Percentiles rank a stretch among this genome's conserved stretches.
phyloP scores from a whole-genome alignment of 2,797 vertebrate species.

The Sebastes iracundus region DNA sequence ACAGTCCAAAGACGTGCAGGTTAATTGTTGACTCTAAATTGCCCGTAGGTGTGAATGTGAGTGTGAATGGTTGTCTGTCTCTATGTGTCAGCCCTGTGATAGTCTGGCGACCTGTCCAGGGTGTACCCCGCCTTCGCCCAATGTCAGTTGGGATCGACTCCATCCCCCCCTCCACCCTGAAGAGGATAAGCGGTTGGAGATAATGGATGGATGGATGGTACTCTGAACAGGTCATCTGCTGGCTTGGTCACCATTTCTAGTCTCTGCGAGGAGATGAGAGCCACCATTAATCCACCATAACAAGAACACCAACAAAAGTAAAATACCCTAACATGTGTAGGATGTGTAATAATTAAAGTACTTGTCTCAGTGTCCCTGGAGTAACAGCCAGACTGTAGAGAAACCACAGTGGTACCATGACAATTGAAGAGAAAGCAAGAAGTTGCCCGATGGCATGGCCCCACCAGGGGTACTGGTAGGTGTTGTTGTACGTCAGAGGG shows the following conservation, averaged over 20 bases:
- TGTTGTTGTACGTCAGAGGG: slow-evolving; percentile 67
- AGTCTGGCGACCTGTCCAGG: no score
- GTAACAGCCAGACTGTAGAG: slow-evolving; percentile 53
- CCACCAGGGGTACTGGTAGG: slow-evolving; percentile 78
- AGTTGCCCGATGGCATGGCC: slow-evolving; percentile 66
- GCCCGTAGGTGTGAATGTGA: no score
- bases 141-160: no score
- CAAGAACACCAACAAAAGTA: neutral
- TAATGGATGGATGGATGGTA: no score
- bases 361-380: slow-evolving; percentile 57
- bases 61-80: no score
- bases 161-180: no score
- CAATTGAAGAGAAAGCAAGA: slow-evolving; percentile 69
- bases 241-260: neutral
- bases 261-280: neutral
- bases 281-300: neutral
- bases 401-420: slow-evolving; percentile 68
- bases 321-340: neutral
- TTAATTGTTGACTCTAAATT: no score
- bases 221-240: neutral
- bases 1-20: no score
- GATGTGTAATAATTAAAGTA: neutral
- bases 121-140: no score
- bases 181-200: no score
- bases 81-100: no score